These are phyloP conservation scores for Procambarus virginalis DNA, from an alignment of 1,140 invertebrate genomes.

Conservation along the genomic window DNA sequence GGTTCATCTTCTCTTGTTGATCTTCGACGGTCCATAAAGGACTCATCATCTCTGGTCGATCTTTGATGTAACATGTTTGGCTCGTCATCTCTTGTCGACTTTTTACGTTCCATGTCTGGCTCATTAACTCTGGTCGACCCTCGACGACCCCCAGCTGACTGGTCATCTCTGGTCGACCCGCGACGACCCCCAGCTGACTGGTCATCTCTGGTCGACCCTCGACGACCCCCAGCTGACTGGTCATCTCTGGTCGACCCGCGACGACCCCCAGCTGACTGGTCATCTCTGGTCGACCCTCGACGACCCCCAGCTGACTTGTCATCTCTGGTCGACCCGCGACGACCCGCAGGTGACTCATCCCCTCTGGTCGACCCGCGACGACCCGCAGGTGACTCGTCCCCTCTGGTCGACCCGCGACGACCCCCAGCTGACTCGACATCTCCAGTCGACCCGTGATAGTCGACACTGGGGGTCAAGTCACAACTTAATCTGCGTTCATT, in stretches of 20 bases:
- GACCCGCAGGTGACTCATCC: not conserved
- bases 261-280: not conserved
- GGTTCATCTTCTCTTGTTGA: too few relatives aligned
- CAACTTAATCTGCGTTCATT: not conserved
- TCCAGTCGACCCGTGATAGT: not conserved
- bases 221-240: not conserved
- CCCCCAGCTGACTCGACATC: not conserved
- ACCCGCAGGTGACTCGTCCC: not conserved
- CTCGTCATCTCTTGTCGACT: not conserved
- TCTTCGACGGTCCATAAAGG: too few relatives aligned
- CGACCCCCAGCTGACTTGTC: not conserved
- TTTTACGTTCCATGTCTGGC: not conserved
- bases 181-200: not conserved
- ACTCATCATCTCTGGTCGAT: too few relatives aligned
- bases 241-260: not conserved
- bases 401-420: constrained; percentile 7
- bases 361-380: constrained; percentile 6
- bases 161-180: not conserved
- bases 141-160: not conserved
- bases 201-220: constrained; percentile 15
- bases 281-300: not conserved
- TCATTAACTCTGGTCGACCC: not conserved
- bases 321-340: not conserved
- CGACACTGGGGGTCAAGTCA: not conserved
- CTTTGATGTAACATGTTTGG: too few relatives aligned